Evolutionary conservation across 2,113 vertebrate genomes (phyloP), one percentile per base, ranked within the genome.

Genomic region (Pardalotus punctatus): DNA sequence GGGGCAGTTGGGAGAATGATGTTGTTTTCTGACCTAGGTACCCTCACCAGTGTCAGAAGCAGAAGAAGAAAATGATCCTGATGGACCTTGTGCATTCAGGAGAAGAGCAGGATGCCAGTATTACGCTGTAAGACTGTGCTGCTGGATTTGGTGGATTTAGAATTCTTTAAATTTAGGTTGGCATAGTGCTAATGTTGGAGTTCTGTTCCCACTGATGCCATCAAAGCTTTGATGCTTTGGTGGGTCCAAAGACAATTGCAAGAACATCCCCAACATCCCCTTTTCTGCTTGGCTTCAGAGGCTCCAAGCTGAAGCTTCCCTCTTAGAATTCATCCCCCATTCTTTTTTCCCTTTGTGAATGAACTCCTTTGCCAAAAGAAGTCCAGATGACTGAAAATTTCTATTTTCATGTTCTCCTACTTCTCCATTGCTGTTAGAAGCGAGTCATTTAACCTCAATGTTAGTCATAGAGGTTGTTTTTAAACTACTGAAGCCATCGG

Each of bases 41-140:
- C 98, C 98, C 62, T 99, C 99, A 60, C 98, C 99, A 28, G 96
- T 97, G 21, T 99, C 99, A 11, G 99, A 99, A 92, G 92, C 98
- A 4, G 99, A 99, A 91, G 99, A 99, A 96, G 99, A 99, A 94
- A 99, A 98, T 38, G 98, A 99, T 95, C 99, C 99, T 67, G 99
- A 99, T 77, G 99, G 99, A 86, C 92, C 97, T 21, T 99, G 98
- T 96, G 98, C 98, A 96, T 99, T 99, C 98, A 98, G 98, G 96
- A 98, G 99, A 65, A 98, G 98, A 98, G 98, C 98, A 88, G 99
- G 99, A 96, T 99, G 99, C 98, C 98, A 98, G 94, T 99, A 99
- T 98, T 98, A 99, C 6, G 98, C 99, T 97, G 99, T 99, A 97
- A 99, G 98, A 90, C 29, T 36, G 0, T 33, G 50, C 62, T 83